A percentile compares a stretch with the other conserved stretches of the same genome.
phyloP scores from a whole-genome alignment of 2,888 invertebrate genomes.

The Theristus sp. region DNA sequence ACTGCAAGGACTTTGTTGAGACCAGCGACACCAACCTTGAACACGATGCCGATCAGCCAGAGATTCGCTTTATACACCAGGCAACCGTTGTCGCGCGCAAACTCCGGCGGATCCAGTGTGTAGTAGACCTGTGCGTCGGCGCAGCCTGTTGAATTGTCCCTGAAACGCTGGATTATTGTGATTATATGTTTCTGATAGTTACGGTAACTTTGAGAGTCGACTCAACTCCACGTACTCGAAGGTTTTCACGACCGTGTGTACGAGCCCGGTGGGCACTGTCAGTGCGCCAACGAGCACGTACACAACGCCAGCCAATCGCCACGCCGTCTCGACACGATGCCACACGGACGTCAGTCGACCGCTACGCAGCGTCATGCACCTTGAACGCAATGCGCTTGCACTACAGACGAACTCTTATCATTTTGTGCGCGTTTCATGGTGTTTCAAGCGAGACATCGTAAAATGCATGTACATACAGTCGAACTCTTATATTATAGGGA shows the following conservation, averaged over 20 bases:
- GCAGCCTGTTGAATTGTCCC: neutral
- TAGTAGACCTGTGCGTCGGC: neutral
- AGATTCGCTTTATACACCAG: constrained; percentile 21
- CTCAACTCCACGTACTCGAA: too few relatives aligned
- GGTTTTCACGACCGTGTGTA: constrained; percentile 16
- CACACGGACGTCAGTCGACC: constrained; percentile 9
- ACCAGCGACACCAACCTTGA: constrained; percentile 14
- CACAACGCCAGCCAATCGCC: constrained; percentile 16
- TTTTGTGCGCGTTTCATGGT: too few relatives aligned
- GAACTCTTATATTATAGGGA: too few relatives aligned
- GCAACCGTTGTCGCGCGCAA: constrained; percentile 17
- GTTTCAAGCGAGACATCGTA: too few relatives aligned
- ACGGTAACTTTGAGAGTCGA: too few relatives aligned
- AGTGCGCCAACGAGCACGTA: constrained; percentile 17
- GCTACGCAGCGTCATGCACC: neutral
- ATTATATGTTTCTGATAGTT: too few relatives aligned
- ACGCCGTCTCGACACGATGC: constrained; percentile 20
- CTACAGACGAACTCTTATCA: too few relatives aligned
- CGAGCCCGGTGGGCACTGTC: constrained; percentile 20
- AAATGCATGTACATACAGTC: too few relatives aligned
- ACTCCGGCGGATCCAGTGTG: constrained; percentile 6
- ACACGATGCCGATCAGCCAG: constrained; percentile 23
- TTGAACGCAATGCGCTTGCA: too few relatives aligned
- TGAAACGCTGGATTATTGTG: neutral
- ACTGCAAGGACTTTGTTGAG: neutral